Evolutionary conservation across 2,888 invertebrate genomes (phyloP).

Genomic region (Caenorhabditis macrosperma): DNA sequence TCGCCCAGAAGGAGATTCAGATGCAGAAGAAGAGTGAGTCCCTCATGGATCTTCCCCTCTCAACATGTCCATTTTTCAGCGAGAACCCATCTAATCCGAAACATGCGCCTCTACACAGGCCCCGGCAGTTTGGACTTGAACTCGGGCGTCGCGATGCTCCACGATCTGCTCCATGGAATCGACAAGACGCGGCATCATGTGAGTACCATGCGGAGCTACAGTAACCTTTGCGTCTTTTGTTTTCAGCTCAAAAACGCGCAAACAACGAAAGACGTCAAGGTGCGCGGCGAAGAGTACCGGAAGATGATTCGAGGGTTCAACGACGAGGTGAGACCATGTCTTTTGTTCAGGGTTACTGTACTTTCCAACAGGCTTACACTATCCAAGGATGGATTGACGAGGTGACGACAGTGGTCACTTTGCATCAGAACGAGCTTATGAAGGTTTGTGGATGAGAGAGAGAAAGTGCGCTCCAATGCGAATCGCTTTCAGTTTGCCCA

Average conservation of each 20-base stretch:
- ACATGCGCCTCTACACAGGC: conserved; percentile 42
- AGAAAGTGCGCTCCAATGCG: not conserved
- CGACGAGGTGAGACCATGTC: conserved; percentile 1
- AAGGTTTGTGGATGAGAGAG: conserved; percentile 4
- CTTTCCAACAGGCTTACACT: conserved; percentile 20
- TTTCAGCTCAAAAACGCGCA: conserved; percentile 47
- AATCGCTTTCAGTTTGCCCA: conserved; percentile 28
- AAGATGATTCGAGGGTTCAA: conserved; percentile 40
- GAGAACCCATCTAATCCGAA: conserved; percentile 26
- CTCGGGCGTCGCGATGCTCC: conserved; percentile 1
- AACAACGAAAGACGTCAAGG: conserved; percentile 14
- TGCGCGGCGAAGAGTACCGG: conserved; percentile 31
- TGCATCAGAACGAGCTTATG: conserved; percentile 43
- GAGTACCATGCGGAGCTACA: not conserved
- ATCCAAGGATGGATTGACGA: conserved; percentile 48
- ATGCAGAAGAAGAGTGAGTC: conserved; percentile 43
- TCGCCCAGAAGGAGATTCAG: conserved; percentile 18
- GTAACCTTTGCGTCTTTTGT: not conserved
- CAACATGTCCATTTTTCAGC: conserved; percentile 12
- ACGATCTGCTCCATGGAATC: conserved; percentile 18
- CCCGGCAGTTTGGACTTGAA: conserved; percentile 37
- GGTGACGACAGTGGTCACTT: conserved; percentile 13
- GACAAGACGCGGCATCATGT: conserved; percentile 41
- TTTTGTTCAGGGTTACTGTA: not conserved
- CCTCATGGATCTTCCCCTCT: not conserved